A percentile compares a stretch with the other conserved stretches of the same genome.
These are phyloP conservation scores for Ameiurus melas DNA, from an alignment of 2,113 vertebrate genomes.

Conservation along the genomic window DNA sequence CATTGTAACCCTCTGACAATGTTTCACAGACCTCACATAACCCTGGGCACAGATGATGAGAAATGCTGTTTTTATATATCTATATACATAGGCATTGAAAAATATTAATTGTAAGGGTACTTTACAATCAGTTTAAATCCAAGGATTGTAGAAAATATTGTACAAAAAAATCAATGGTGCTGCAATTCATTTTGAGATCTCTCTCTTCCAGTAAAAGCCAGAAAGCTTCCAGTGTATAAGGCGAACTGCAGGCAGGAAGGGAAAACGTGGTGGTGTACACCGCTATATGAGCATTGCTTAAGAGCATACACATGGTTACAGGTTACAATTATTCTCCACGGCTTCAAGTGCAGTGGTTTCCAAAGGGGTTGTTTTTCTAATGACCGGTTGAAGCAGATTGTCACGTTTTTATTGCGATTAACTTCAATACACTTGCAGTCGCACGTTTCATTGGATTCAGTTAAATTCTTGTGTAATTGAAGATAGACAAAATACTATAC, in stretches of 20 bases:
- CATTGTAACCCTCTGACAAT: too few relatives aligned
- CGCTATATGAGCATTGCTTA: not conserved
- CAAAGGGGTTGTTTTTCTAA: not conserved
- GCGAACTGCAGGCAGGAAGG: not conserved
- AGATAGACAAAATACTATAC: not conserved
- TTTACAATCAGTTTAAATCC: too few relatives aligned
- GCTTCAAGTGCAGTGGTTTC: not conserved
- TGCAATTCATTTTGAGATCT: too few relatives aligned
- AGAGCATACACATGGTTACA: not conserved
- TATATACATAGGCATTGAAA: too few relatives aligned
- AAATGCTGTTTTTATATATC: too few relatives aligned
- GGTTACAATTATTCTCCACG: too few relatives aligned
- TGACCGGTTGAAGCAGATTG: not conserved
- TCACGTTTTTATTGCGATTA: not conserved
- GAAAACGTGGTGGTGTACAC: not conserved
- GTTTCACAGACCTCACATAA: too few relatives aligned
- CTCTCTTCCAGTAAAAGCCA: not conserved
- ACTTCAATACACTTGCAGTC: not conserved
- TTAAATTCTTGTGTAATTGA: not conserved
- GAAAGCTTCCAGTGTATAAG: too few relatives aligned
- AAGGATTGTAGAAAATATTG: too few relatives aligned
- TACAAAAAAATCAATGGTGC: too few relatives aligned
- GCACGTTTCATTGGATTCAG: not conserved
- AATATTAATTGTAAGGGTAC: too few relatives aligned
- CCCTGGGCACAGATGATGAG: too few relatives aligned